A percentile compares a stretch with the other conserved stretches of the same genome.
These are phyloP conservation scores for Coenobita brevimanus DNA, from an alignment of 1,140 invertebrate genomes.

Conservation along the genomic window DNA sequence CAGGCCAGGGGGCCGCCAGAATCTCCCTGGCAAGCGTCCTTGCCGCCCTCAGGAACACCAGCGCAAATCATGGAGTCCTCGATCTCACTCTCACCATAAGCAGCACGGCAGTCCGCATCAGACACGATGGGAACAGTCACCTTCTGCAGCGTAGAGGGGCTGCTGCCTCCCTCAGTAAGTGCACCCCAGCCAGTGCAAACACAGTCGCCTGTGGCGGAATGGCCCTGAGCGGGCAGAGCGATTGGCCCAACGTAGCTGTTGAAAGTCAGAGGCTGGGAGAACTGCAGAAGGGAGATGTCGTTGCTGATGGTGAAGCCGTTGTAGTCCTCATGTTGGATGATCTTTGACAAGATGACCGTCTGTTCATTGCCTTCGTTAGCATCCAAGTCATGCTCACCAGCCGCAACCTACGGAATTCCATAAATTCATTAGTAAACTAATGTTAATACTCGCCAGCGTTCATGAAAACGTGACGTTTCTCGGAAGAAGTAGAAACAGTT, in stretches of 20 bases:
- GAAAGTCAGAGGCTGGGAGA: constrained; percentile 76
- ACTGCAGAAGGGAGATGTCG: constrained; percentile 80
- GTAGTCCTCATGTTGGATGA: constrained; percentile 75
- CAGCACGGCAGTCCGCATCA: constrained; percentile 16
- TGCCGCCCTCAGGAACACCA: constrained; percentile 72
- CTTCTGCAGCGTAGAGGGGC: constrained; percentile 1
- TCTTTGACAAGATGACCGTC: constrained; percentile 72
- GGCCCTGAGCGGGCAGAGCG: constrained; percentile 71
- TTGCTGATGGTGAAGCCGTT: constrained; percentile 71
- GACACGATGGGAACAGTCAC: constrained; percentile 44
- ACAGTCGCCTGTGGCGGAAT: constrained; percentile 31
- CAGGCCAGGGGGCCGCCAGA: constrained; percentile 81
- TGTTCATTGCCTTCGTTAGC: constrained; percentile 74
- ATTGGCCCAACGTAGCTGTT: constrained; percentile 75
- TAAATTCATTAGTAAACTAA: no score
- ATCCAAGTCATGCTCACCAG: constrained; percentile 73
- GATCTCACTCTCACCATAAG: neutral
- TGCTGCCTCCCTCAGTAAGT: constrained; percentile 1
- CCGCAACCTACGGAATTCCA: constrained; percentile 68
- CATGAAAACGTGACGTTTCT: neutral
- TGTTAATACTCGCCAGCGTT: neutral
- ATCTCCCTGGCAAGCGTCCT: constrained; percentile 75
- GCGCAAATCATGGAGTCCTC: constrained; percentile 71
- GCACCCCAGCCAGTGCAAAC: constrained; percentile 50
- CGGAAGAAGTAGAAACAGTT: neutral